phyloP scores from a whole-genome alignment of 2,797 vertebrate species.

The Cuculus canorus region DNA sequence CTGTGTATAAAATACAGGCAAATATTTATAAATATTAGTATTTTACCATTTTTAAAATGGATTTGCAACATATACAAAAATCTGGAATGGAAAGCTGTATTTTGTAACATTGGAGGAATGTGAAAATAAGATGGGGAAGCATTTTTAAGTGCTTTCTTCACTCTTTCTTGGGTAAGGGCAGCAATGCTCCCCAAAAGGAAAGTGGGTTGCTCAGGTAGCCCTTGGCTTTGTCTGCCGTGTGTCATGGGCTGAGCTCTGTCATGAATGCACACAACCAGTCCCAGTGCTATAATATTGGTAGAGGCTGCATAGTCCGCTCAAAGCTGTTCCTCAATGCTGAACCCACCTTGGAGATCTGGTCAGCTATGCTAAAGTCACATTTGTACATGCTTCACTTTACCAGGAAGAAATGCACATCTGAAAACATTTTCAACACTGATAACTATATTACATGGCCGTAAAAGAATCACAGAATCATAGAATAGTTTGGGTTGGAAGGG shows the following conservation, averaged over 20 bases:
- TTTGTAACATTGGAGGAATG: not conserved
- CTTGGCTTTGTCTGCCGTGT: not conserved
- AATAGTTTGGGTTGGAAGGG: too few species aligned
- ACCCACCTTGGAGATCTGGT: not conserved
- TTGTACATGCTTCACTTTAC: fast-evolving
- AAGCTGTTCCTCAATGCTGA: not conserved
- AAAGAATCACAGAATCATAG: not conserved
- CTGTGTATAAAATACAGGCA: not conserved
- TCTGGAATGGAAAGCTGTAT: not conserved
- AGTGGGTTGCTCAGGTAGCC: not conserved
- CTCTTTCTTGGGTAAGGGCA: not conserved
- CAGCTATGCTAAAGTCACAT: not conserved
- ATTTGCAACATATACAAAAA: not conserved
- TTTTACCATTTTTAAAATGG: fast-evolving
- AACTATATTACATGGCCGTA: not conserved
- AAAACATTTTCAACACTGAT: not conserved
- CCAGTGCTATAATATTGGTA: not conserved
- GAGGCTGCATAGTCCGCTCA: not conserved
- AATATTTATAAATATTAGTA: not conserved
- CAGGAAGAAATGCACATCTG: not conserved
- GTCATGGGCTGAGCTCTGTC: not conserved
- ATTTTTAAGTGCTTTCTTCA: not conserved
- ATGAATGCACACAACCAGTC: not conserved
- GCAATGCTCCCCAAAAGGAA: not conserved
- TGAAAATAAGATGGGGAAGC: not conserved